phyloP scores from a whole-genome alignment of 2,888 invertebrate species.

The Orthonychiurus folsomi region DNA sequence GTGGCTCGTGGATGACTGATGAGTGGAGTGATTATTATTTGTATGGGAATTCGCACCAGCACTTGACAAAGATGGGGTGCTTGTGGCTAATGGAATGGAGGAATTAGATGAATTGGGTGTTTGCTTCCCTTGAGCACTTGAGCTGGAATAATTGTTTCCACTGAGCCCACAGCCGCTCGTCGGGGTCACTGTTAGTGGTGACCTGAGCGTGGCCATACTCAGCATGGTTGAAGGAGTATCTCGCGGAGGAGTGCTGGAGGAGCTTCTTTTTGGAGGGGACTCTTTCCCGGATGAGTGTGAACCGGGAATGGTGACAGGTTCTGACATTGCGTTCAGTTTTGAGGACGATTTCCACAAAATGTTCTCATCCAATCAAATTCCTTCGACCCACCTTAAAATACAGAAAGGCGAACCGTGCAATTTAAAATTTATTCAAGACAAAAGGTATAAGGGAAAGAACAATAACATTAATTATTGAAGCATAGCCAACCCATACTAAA shows the following conservation, averaged over 20 bases:
- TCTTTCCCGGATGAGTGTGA: neutral
- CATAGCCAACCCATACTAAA: too few species aligned
- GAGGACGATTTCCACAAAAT: too few species aligned
- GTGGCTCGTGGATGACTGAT: neutral
- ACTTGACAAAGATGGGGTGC: neutral
- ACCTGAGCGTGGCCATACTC: neutral
- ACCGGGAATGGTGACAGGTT: neutral
- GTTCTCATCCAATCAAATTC: too few species aligned
- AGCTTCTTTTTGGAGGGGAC: neutral
- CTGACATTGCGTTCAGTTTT: neutral
- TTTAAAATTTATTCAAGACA: too few species aligned
- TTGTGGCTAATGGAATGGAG: neutral
- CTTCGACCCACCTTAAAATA: too few species aligned
- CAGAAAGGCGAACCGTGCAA: too few species aligned
- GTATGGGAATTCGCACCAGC: neutral
- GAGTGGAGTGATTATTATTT: neutral
- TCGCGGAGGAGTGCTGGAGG: neutral
- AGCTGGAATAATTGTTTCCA: neutral
- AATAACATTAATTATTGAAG: too few species aligned
- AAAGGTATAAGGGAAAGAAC: too few species aligned
- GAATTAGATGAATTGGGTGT: neutral
- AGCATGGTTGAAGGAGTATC: neutral
- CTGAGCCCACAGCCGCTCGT: neutral
- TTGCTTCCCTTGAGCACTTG: neutral
- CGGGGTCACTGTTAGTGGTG: neutral